Percentiles rank a stretch among this genome's conserved stretches.
Conservation (phyloP, 2,797 vertebrate species). For the Hemibagrus guttatus region DNA sequence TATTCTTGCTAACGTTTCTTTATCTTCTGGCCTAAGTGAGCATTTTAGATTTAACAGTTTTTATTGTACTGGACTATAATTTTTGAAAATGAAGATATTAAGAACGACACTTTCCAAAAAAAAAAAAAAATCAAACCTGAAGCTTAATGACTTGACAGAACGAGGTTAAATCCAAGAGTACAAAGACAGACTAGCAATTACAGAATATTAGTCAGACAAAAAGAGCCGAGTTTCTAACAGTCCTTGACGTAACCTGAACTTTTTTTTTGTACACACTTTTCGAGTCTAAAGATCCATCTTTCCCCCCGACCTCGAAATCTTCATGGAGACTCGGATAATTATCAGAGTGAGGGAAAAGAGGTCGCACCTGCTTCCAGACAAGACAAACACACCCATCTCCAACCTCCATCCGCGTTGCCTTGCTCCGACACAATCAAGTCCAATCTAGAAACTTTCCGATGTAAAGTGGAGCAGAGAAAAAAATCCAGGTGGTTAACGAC, state of each 20-base stretch:
- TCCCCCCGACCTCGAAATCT: constrained; percentile 4
- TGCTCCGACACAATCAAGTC: constrained; percentile 33
- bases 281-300: background rate
- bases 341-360: constrained; percentile 45
- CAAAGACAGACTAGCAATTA: background rate
- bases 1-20: background rate
- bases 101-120: background rate
- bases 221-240: background rate
- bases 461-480: background rate
- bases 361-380: constrained; percentile 51
- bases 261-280: background rate
- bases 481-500: background rate
- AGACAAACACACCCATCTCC: constrained; percentile 9
- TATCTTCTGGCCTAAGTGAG: too few relatives aligned
- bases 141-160: background rate
- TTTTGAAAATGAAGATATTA: background rate
- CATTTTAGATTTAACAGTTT: background rate
- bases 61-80: too few relatives aligned
- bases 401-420: background rate
- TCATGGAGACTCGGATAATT: constrained; percentile 9
- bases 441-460: constrained; percentile 46
- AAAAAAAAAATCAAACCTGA: background rate
- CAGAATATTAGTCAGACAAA: background rate
- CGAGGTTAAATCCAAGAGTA: background rate
- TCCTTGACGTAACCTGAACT: background rate